Conservation (phyloP, 2,113 vertebrate species). For the Larimichthys crocea region DNA sequence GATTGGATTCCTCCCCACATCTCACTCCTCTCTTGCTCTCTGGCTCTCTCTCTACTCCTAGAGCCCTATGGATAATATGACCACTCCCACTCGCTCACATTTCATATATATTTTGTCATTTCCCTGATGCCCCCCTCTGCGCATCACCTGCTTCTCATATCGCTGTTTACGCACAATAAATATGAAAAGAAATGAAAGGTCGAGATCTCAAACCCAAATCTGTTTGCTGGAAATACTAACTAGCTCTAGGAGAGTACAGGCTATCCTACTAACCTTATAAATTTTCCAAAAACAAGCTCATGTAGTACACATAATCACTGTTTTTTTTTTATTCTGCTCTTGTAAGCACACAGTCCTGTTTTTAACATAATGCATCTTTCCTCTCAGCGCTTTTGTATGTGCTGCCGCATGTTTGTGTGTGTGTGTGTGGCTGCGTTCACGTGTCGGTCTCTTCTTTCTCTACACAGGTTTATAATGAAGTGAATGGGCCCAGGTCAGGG, state of each 20-base stretch:
- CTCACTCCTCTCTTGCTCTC: conserved; percentile 65
- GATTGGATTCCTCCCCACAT: conserved; percentile 79
- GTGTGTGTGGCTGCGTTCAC: conserved; percentile 61
- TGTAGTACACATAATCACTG: conserved; percentile 17
- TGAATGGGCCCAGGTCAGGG: conserved; percentile 85
- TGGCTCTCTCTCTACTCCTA: conserved; percentile 51
- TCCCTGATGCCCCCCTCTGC: conserved; percentile 44
- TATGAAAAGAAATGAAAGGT: not conserved
- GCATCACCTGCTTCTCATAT: conserved; percentile 37
- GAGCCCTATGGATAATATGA: conserved; percentile 62
- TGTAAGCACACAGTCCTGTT: conserved; percentile 10
- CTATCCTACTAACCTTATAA: not conserved
- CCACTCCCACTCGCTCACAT: conserved; percentile 72
- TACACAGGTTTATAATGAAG: conserved; percentile 86
- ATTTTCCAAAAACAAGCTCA: conserved; percentile 1
- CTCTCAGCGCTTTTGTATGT: conserved; percentile 27
- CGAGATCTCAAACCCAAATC: not conserved
- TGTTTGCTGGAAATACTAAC: conserved; percentile 13
- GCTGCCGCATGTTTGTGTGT: conserved; percentile 24
- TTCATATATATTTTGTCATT: conserved; percentile 64
- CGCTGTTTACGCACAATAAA: conserved; percentile 13
- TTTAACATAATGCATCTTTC: conserved; percentile 39
- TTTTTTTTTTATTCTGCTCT: conserved; percentile 25
- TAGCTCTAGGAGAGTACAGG: not conserved
- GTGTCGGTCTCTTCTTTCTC: conserved; percentile 82